Evolutionary conservation across 2,797 vertebrate species (phyloP).

Genomic region (Cossypha polioptera): DNA sequence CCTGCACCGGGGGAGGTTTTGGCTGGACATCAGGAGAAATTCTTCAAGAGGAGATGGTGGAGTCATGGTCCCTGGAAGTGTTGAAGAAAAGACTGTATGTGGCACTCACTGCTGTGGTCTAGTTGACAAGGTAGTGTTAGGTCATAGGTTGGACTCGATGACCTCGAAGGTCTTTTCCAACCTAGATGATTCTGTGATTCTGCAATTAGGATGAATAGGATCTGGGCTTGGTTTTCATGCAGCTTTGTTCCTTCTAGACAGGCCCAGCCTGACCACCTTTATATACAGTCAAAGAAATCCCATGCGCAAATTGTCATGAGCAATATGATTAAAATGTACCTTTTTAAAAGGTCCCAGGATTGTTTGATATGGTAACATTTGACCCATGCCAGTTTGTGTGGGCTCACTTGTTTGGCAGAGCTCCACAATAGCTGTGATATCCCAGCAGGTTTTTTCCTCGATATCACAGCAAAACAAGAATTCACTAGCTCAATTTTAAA

Average conservation of each 20-base stretch:
- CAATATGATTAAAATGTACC: neutral
- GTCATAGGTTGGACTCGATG: neutral
- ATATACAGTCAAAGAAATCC: neutral
- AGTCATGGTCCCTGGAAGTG: neutral
- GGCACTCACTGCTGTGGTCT: neutral
- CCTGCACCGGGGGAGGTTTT: neutral
- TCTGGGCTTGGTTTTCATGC: neutral
- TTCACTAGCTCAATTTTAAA: neutral
- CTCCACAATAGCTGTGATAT: neutral
- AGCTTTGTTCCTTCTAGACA: neutral
- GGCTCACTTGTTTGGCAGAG: neutral
- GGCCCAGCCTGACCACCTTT: neutral
- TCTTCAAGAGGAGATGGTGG: neutral
- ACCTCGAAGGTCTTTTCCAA: neutral
- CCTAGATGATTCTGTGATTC: neutral
- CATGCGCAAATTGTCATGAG: neutral
- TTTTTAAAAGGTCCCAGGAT: neutral
- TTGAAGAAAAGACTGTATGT: neutral
- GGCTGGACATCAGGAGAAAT: neutral
- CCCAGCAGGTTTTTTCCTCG: neutral
- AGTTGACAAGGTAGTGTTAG: neutral
- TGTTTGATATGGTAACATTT: neutral
- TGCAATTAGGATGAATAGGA: neutral
- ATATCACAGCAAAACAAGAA: neutral
- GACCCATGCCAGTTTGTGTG: neutral